These are phyloP conservation scores for Python bivittatus DNA, from an alignment of 2,113 vertebrate genomes.

Conservation along the genomic window DNA sequence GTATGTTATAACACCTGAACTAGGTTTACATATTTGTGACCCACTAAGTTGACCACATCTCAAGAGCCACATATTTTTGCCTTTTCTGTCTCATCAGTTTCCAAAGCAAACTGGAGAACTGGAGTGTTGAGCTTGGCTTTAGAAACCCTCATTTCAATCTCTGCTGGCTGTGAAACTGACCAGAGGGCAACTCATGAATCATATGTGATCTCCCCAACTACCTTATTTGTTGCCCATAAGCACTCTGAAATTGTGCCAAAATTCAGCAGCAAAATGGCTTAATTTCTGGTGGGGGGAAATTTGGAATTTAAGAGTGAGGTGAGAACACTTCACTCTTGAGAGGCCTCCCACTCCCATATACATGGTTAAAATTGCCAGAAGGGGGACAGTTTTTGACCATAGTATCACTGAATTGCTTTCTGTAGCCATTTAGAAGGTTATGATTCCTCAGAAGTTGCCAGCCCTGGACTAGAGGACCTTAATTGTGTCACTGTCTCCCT, in stretches of 20 bases:
- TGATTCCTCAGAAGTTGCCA: not conserved
- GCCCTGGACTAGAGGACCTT: not conserved
- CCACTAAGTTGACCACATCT: not conserved
- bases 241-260: not conserved
- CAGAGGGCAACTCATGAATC: not conserved
- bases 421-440: not conserved
- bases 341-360: not conserved
- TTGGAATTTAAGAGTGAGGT: not conserved
- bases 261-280: not conserved
- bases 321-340: not conserved
- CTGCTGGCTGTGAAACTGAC: not conserved
- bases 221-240: not conserved
- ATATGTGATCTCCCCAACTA: not conserved
- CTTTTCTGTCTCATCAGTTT: not conserved
- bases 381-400: not conserved
- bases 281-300: not conserved
- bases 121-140: not conserved
- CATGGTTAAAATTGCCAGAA: not conserved
- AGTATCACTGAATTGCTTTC: not conserved
- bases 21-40: not conserved
- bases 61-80: not conserved
- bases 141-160: not conserved
- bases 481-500: not conserved
- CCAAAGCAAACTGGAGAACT: not conserved
- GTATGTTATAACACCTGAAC: not conserved